phyloP scores from a whole-genome alignment of 2,797 vertebrate species.

The Orestias chungarensis region DNA sequence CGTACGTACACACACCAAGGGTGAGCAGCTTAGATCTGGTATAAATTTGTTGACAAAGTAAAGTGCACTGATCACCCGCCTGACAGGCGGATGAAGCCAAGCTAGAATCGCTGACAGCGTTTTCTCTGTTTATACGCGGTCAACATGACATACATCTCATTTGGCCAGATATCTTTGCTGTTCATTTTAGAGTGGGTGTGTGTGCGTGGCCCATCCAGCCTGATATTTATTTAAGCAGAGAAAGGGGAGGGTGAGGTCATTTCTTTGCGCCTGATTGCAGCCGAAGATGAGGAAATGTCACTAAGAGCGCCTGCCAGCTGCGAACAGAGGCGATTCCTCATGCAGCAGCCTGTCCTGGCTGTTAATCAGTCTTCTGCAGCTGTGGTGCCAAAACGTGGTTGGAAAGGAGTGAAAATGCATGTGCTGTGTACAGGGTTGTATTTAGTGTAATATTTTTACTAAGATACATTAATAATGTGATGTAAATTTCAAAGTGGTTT shows the following conservation, averaged over 20 bases:
- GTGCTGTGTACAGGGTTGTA: slow-evolving; percentile 71
- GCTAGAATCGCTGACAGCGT: slow-evolving; percentile 33
- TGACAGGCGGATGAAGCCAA: slow-evolving; percentile 34
- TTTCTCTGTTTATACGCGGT: slow-evolving; percentile 26
- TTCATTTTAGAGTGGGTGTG: slow-evolving; percentile 58
- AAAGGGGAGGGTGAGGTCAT: slow-evolving; percentile 6
- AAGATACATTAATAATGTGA: slow-evolving; percentile 50
- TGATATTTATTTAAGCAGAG: slow-evolving; percentile 72
- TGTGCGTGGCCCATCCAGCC: slow-evolving; percentile 35
- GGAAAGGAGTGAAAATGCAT: slow-evolving; percentile 16
- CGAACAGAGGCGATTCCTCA: slow-evolving; percentile 53
- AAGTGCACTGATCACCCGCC: slow-evolving; percentile 61
- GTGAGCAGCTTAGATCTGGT: slow-evolving; percentile 33
- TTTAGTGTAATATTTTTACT: slow-evolving; percentile 70
- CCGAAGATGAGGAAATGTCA: slow-evolving; percentile 30
- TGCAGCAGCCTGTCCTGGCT: slow-evolving; percentile 34
- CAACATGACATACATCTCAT: slow-evolving; percentile 45
- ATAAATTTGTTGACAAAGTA: slow-evolving; percentile 46
- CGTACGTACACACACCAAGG: slow-evolving; percentile 16
- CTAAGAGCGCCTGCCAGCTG: slow-evolving; percentile 45
- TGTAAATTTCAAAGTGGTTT: slow-evolving; percentile 60
- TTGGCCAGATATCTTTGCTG: slow-evolving; percentile 57
- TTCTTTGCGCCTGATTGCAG: slow-evolving; percentile 23
- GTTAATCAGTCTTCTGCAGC: slow-evolving; percentile 22
- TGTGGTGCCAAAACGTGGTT: slow-evolving; percentile 47